These are phyloP conservation scores for Ophraella communa DNA, from an alignment of 2,888 invertebrate genomes.

Conservation along the genomic window DNA sequence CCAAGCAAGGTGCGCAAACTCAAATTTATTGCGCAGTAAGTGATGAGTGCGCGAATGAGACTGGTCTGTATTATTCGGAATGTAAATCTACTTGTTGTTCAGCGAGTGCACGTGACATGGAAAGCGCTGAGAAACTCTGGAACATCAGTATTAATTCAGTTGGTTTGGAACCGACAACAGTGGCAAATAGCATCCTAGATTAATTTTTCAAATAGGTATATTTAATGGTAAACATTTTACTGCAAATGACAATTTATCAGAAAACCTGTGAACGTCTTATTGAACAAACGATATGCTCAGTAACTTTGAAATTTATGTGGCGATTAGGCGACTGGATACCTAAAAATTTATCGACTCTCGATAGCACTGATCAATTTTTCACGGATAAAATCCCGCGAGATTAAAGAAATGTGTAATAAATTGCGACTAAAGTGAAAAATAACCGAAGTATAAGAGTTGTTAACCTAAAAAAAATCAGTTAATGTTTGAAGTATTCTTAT, in stretches of 20 bases:
- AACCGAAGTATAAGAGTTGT: neutral
- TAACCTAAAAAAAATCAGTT: neutral
- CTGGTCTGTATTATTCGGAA: conserved; percentile 67
- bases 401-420: neutral
- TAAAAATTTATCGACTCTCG: conserved; percentile 3
- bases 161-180: conserved; percentile 54
- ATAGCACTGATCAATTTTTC: conserved; percentile 8
- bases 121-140: conserved; percentile 69
- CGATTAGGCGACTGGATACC: conserved; percentile 1
- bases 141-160: conserved; percentile 64
- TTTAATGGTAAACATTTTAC: too few species aligned
- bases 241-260: conserved; percentile 1
- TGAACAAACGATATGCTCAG: conserved; percentile 5
- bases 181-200: too few species aligned
- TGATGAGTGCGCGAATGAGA: conserved; percentile 68
- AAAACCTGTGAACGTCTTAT: conserved; percentile 11
- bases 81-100: conserved; percentile 63
- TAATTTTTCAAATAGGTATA: too few species aligned
- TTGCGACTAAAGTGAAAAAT: neutral
- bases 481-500: too few species aligned
- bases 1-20: conserved; percentile 72
- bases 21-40: conserved; percentile 75
- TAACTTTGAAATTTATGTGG: conserved; percentile 4
- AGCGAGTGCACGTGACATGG: conserved; percentile 62
- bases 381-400: conserved; percentile 1